Evolutionary conservation across 2,888 invertebrate genomes (phyloP).

Genomic region (Eristalis tenax): DNA sequence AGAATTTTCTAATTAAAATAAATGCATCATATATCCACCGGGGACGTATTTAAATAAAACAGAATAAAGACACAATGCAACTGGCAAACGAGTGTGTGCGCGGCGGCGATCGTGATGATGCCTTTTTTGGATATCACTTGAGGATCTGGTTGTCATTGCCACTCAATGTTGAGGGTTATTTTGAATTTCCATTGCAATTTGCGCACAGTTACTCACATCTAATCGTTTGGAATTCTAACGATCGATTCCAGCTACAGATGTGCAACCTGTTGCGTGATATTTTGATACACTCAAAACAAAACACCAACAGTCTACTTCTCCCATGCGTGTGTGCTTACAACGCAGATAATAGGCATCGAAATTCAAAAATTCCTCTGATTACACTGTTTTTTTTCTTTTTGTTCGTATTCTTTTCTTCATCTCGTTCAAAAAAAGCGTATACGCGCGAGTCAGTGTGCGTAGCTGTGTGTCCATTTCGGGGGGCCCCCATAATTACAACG

Average conservation of each 20-base stretch:
- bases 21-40: slow-evolving; percentile 26
- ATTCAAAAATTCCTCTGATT: slow-evolving; percentile 68
- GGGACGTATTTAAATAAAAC: slow-evolving; percentile 44
- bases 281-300: neutral
- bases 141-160: slow-evolving; percentile 48
- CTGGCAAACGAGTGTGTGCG: slow-evolving; percentile 47
- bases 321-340: slow-evolving; percentile 56
- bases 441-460: slow-evolving; percentile 25
- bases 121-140: slow-evolving; percentile 54
- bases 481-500: slow-evolving; percentile 70
- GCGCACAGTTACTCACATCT: slow-evolving; percentile 37
- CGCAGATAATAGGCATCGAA: slow-evolving; percentile 69
- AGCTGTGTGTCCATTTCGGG: slow-evolving; percentile 45
- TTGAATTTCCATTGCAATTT: slow-evolving; percentile 41
- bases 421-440: slow-evolving; percentile 15
- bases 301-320: neutral
- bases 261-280: slow-evolving; percentile 53
- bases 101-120: slow-evolving; percentile 58
- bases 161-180: slow-evolving; percentile 10
- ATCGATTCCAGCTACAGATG: slow-evolving; percentile 6
- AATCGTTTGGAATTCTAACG: slow-evolving; percentile 65
- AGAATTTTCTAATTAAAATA: slow-evolving; percentile 67
- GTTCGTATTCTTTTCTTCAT: slow-evolving; percentile 5
- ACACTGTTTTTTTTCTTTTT: slow-evolving; percentile 22
- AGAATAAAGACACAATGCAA: slow-evolving; percentile 48